Conservation (phyloP, 1,140 invertebrate species). For the Philotrypesis tridentata region DNA sequence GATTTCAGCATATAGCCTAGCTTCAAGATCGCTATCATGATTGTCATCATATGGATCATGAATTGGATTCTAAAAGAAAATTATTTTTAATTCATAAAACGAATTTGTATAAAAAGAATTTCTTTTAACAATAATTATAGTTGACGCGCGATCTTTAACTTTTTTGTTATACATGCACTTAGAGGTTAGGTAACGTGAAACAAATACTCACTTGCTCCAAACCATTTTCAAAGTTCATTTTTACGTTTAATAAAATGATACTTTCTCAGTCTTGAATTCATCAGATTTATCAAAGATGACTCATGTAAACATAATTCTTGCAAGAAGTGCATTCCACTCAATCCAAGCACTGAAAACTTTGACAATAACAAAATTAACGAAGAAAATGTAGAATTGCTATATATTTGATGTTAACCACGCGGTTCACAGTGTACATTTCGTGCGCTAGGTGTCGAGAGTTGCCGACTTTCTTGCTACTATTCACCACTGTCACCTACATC, state of each 20-base stretch:
- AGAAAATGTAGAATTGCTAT: background rate
- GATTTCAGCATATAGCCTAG: conserved; percentile 61
- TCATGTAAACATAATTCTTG: background rate
- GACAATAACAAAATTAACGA: conserved; percentile 13
- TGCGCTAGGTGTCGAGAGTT: background rate
- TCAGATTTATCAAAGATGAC: background rate
- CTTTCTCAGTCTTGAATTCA: background rate
- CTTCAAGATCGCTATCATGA: conserved; percentile 59
- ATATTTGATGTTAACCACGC: background rate
- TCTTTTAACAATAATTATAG: background rate
- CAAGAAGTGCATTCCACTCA: background rate
- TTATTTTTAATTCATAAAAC: background rate
- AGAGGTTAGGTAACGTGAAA: conserved; percentile 29
- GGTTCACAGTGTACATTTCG: background rate
- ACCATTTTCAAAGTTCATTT: conserved; percentile 15
- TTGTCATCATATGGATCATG: conserved; percentile 47
- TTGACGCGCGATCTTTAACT: background rate
- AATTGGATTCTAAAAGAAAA: conserved; percentile 28
- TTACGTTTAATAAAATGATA: conserved; percentile 3
- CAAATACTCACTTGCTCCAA: background rate
- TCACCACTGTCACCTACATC: too few relatives aligned
- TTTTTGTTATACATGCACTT: background rate
- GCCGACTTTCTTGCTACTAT: too few relatives aligned
- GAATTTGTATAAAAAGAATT: background rate
- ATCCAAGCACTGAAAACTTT: background rate